These are phyloP conservation scores for Actinia equina DNA, from an alignment of 64 coral and sea anemone genomes.

Conservation along the genomic window DNA sequence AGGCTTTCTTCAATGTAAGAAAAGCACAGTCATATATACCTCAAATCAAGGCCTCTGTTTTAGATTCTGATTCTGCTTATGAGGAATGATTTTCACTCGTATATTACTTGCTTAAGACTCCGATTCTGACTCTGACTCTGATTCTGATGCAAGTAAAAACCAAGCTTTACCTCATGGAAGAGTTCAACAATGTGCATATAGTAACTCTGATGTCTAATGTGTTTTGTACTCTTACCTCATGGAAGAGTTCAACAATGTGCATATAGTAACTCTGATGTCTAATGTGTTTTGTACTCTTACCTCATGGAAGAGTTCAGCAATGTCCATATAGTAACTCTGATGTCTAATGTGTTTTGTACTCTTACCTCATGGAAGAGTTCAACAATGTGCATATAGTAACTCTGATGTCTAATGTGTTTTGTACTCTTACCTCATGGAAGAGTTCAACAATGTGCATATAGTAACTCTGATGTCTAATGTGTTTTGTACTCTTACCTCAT, in stretches of 20 bases:
- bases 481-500: slow-evolving; percentile 71
- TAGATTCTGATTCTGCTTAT: too few species aligned
- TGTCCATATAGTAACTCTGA: slow-evolving; percentile 70
- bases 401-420: slow-evolving; percentile 55
- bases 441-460: slow-evolving; percentile 73
- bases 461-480: slow-evolving; percentile 58
- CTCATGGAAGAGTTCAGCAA: slow-evolving; percentile 85
- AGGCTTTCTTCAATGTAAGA: too few species aligned
- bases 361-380: slow-evolving; percentile 89
- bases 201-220: slow-evolving; percentile 59
- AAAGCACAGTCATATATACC: too few species aligned
- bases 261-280: slow-evolving; percentile 65
- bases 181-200: slow-evolving; percentile 73
- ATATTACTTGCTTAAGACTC: too few species aligned
- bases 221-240: slow-evolving; percentile 17
- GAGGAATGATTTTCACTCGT: too few species aligned
- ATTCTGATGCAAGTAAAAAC: too few species aligned
- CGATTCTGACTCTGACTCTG: too few species aligned
- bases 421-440: slow-evolving; percentile 78
- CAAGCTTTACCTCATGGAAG: slow-evolving; percentile 75
- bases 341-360: slow-evolving; percentile 45
- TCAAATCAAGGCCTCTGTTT: too few species aligned
- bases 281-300: slow-evolving; percentile 59
- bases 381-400: slow-evolving; percentile 73
- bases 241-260: too few species aligned